Evolutionary conservation across 2,888 invertebrate species (phyloP), one percentile per base, ranked within the genome.

Genomic region (Nowickia ferox): DNA sequence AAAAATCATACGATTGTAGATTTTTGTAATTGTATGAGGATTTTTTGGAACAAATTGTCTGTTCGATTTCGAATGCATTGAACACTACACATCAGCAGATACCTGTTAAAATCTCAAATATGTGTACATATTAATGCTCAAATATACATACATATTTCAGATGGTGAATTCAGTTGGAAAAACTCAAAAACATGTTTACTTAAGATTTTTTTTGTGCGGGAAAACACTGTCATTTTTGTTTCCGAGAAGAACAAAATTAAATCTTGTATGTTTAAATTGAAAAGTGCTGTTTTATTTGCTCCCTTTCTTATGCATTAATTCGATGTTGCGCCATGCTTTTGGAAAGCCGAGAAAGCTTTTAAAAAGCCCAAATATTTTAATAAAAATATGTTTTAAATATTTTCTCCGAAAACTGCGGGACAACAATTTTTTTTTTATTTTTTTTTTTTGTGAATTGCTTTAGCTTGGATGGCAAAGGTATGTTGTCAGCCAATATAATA

Each of bases 1-100:
- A 30, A 6, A 30, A 30, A 30, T 30, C 15, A 4, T 38, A 38
- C 9, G 13, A 19, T 38, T 22, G 3, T 22, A 22, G 19, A 61
- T 19, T 30, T 69, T 9, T 15, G 38, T 51, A 42, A n/a, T 46
- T 46, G 55, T 69, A 51, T 57, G 19, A 66, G 11, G 19, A 19
- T 57, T 66, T 65, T 83, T 63, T 19, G 44, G 10, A 82, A 75
- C 66, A 82, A 79, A 86, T 75, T 86, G 75, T 82, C 85, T 71
- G 75, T 82, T 75, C 71, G 71, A 86, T 66, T 79, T 65, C 72
- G 57, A 75, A 77, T 76, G 63, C 17, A 63, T 42, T 63, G 57
- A 77, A 46, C 68, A 44, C 42, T 71, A 13, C 40, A 40, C 19
- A 44, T 3, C 53, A 55, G 46, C 19, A 55, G 57, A 42, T 55